phyloP scores from a whole-genome alignment of 2,888 invertebrate genomes.

The Meganola albula region DNA sequence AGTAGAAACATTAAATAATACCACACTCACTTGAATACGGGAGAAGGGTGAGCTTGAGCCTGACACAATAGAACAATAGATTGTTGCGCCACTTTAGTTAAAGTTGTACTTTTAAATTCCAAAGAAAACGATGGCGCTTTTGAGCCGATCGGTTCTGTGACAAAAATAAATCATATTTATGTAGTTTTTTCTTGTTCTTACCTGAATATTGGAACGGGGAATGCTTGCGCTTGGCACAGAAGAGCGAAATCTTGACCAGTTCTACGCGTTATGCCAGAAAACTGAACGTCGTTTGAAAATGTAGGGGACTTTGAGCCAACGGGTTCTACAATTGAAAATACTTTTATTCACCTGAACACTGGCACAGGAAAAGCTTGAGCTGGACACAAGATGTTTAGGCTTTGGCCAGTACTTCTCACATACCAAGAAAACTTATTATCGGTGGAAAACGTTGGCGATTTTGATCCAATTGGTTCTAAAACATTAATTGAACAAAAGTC shows the following conservation, averaged over 20 bases:
- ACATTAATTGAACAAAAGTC: too few species aligned
- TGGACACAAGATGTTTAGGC: conserved; percentile 76
- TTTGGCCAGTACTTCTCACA: conserved; percentile 69
- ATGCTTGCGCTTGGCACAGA: conserved; percentile 87
- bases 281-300: conserved; percentile 82
- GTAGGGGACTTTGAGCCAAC: conserved; percentile 85
- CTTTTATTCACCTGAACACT: conserved; percentile 80
- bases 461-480: conserved; percentile 80
- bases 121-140: conserved; percentile 78
- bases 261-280: conserved; percentile 81
- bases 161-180: conserved; percentile 28
- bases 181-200: conserved; percentile 36
- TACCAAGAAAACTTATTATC: conserved; percentile 80
- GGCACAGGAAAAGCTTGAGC: conserved; percentile 85
- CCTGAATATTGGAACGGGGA: conserved; percentile 81
- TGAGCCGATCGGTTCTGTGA: conserved; percentile 79
- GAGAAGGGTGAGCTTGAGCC: conserved; percentile 83
- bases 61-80: conserved; percentile 81
- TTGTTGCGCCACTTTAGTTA: conserved; percentile 72
- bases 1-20: conserved; percentile 18
- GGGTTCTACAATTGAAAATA: conserved; percentile 75
- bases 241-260: conserved; percentile 81
- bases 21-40: conserved; percentile 80
- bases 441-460: conserved; percentile 78
- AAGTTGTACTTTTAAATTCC: conserved; percentile 78